Evolutionary conservation across 2,113 vertebrate species (phyloP), one percentile per base, ranked within the genome.

Genomic region (Bufo gargarizans): DNA sequence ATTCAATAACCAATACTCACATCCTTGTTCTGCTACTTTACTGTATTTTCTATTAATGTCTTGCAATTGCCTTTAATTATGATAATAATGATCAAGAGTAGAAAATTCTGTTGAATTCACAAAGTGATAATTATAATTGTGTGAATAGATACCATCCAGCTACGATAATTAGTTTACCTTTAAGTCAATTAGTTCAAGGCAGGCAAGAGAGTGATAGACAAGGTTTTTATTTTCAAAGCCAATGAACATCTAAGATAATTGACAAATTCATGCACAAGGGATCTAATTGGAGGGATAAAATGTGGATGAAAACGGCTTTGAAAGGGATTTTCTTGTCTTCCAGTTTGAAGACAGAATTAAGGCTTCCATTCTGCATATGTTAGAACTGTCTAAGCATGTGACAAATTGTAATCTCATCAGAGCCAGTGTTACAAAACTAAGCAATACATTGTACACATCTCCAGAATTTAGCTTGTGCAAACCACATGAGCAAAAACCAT

Each of bases 321-420:
- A n/a, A 58, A 22, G 85, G 76, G 76, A 86, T 86, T 79, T 86
- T 86, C 59, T 86, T 78, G 76, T 86, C 85, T 86, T 86, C 49
- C 49, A 86, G 4, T 49, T 63, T 6, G 85, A 50, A 86, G 56
- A 50, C 71, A 77, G 74, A 86, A 86, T 78, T 77, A 86, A 65
- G n/a, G 85, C 33, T 53, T 50, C 58, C 13, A 16, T 76, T 77
- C 83, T 45, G 45, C 63, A 76, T 78, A 33, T 77, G 85, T 53
- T 86, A 78, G 45, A 65, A 77, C 45, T 59, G 43, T 77, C 72
- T 53, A 78, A 86, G 47, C 72, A 86, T 86, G 74, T 86, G 65
- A 78, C 43, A 63, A 86, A 63, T 20, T 22, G 45, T 86, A 77
- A 86, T 86, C 74, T 59, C 74, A 63, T 78, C 43, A 78, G 74